Base-by-base conservation (phyloP, 2,888 invertebrate species). In the Mesopsocus fuscifrons region DNA sequence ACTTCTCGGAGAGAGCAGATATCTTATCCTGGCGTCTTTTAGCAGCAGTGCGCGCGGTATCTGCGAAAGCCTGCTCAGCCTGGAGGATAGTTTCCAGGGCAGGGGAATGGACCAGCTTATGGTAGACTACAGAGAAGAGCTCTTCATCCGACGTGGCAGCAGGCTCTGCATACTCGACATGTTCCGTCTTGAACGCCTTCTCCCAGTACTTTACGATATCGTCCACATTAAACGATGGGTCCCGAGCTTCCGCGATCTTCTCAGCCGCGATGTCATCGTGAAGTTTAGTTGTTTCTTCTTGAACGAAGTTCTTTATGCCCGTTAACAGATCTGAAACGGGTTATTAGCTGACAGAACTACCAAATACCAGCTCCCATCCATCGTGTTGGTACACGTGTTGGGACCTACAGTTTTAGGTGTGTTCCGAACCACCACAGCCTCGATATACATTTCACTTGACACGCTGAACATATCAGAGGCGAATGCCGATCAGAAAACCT, bases 11-110 rank as follows among this genome's bases (percentile, higher is more conserved):
- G 3, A 87, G 61, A 41, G 70, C 67, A 46, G 70, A 66, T 17
- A 84, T 73, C 56, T 80, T 77, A 23, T 71, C 70, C 56, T 83
- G 77, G 55, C 83, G 76, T 51, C 76, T 72, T 46, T 74, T 67
- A 35, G 77, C 69, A 54, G 81, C 73, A 53, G 75, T 74, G 43
- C 75, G 70, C 15, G 89, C 79, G 31, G 77, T 77, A 54, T 78
- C 72, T 1, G 91, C 85, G 59, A 87, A 87, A 11, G 78, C 74
- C 54, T 87, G 82, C 59, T 94, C 92, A 26, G 85, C 74, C 54
- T 84, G 81, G 16, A 94, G 66, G 56, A 94, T 81, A 0, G 84
- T 82, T 56, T 88, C 85, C 18, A 92, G 62, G 0, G 85, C 85
- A 0, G 83, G 80, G 0, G 88, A 88, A 59, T 87, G 87, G 2